A percentile compares a stretch with the other conserved stretches of the same genome.
phyloP scores from a whole-genome alignment of 1,140 invertebrate species.

The Neodiprion pinetum region DNA sequence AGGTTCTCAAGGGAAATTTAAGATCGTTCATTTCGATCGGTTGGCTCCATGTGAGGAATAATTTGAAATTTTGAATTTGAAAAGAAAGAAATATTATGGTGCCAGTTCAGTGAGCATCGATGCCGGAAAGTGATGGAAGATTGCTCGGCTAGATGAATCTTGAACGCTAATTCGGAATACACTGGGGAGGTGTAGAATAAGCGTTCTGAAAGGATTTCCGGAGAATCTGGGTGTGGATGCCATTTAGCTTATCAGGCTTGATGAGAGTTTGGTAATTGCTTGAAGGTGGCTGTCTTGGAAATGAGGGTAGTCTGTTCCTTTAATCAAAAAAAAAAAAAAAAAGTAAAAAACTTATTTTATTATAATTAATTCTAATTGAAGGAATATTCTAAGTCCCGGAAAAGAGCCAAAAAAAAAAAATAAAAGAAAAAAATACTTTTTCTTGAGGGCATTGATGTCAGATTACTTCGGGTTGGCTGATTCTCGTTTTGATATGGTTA shows the following conservation, averaged over 20 bases:
- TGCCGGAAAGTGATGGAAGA: conserved; percentile 20
- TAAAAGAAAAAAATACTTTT: too few species aligned
- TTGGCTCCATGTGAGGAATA: conserved; percentile 13
- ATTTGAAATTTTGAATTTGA: not conserved
- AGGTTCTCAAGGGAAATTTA: conserved; percentile 20
- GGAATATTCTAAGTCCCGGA: conserved; percentile 9
- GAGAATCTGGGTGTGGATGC: conserved; percentile 8
- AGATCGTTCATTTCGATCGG: conserved; percentile 21
- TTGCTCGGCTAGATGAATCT: not conserved
- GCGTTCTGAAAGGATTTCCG: conserved; percentile 14
- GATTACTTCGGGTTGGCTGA: too few species aligned
- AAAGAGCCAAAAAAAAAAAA: not conserved
- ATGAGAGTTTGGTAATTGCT: conserved; percentile 17
- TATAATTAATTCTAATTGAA: not conserved
- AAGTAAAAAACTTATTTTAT: not conserved
- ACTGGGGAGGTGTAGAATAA: not conserved
- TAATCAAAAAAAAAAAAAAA: not conserved
- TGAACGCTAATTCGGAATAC: conserved; percentile 12
- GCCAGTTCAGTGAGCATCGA: conserved; percentile 20
- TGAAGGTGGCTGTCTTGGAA: conserved; percentile 12
- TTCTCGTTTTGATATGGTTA: too few species aligned
- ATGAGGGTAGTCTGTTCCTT: conserved; percentile 10
- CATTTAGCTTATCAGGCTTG: not conserved
- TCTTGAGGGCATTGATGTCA: too few species aligned
- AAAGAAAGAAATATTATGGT: not conserved